Base-by-base conservation (phyloP, 2,888 invertebrate species). In the Smittia aterrima region DNA sequence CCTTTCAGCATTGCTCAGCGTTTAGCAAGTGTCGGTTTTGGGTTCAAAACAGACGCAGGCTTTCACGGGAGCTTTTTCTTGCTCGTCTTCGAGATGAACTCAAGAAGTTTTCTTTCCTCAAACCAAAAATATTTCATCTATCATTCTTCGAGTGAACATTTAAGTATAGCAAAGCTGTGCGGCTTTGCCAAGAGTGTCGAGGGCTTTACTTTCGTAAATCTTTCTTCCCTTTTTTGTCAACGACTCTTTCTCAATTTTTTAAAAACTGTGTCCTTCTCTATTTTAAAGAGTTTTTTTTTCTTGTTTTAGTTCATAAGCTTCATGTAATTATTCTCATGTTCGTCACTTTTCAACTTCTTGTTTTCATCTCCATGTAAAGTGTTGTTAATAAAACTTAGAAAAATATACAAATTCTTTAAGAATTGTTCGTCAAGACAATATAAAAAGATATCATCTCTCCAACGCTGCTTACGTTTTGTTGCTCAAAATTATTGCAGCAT, bases 371-470 rank as follows among this genome's bases (percentile, higher is more conserved):
- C 47, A 67, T 41, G 67, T 66, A 18, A 32, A 32, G 4, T 27
- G n/a, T 66, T 67, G 20, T 41, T 16, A 67, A 67, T 41, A 67
- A 67, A 67, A 67, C 41, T 67, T 67, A 67, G 67, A 67, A 67
- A 67, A 67, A 67, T 67, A 67, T 67, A 67, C 67, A 67, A 67
- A 32, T 67, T 67, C 67, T 67, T 67, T 41, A 18, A 67, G 67
- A 67, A 67, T 67, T 32, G 18, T 11, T 58, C 58, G 2, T 58
- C 58, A 22, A 58, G 58, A 58, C 20, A 58, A 58, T 58, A 58
- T 58, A 58, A 58, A 47, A 58, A 58, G 58, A 58, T 58, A 58
- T 58, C 58, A 22, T 58, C 58, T 58, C 18, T 22, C 18, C 47
- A 2, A 11, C 3, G 47, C 47, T 47, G 47, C 47, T 2, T 47